Evolutionary conservation across 2,113 vertebrate species (phyloP).

Genomic region (Sakesphorus luctuosus): DNA sequence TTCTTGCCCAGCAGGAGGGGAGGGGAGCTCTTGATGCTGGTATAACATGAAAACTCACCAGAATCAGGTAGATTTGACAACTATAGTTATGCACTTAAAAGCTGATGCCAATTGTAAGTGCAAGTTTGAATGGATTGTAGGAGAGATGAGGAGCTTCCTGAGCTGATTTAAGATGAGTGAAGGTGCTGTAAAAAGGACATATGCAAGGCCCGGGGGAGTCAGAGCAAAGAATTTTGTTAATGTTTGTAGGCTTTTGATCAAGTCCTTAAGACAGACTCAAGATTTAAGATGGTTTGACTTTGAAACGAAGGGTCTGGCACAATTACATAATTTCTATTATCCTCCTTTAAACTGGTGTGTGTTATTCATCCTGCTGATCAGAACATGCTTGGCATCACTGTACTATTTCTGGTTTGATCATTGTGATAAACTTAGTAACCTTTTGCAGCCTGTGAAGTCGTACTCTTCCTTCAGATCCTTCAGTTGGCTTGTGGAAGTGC

Average conservation of each 20-base stretch:
- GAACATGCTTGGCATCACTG: not conserved
- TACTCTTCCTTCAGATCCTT: not conserved
- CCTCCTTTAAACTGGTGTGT: not conserved
- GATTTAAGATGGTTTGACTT: slow-evolving; percentile 7
- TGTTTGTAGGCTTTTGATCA: slow-evolving; percentile 16
- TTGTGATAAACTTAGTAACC: slow-evolving; percentile 4
- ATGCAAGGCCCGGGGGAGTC: not conserved
- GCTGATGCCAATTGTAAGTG: not conserved
- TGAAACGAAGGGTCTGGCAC: slow-evolving; percentile 24
- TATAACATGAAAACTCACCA: not conserved
- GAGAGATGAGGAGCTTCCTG: not conserved
- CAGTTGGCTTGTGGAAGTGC: not conserved
- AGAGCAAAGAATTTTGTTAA: not conserved
- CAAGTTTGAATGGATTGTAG: not conserved
- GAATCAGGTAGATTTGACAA: not conserved
- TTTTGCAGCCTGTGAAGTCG: slow-evolving; percentile 14
- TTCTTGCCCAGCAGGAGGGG: not conserved
- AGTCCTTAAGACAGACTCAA: not conserved
- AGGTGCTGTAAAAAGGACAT: not conserved
- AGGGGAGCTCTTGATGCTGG: not conserved
- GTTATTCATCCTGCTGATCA: slow-evolving; percentile 21
- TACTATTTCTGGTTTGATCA: slow-evolving; percentile 19
- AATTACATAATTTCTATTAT: slow-evolving; percentile 16
- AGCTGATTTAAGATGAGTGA: not conserved
- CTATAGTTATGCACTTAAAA: not conserved